A percentile compares a stretch with the other conserved stretches of the same genome.
Evolutionary conservation across 2,888 invertebrate genomes (phyloP).

Genomic region (Eustalomyia histrio): DNA sequence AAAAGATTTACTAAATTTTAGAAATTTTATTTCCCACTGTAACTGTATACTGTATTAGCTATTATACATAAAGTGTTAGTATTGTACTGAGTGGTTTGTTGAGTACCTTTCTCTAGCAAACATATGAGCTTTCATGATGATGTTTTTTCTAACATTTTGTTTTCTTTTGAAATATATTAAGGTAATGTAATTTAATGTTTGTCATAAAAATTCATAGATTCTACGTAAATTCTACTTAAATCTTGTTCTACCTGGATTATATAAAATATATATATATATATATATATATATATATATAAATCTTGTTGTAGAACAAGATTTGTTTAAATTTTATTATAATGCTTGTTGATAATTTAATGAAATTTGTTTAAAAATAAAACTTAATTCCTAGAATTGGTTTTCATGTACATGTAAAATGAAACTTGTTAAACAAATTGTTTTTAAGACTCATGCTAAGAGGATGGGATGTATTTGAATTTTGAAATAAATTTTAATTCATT

Average conservation of each 20-base stretch:
- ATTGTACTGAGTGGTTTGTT: not conserved
- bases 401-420: not conserved
- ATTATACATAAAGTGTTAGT: slow-evolving; percentile 24
- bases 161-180: slow-evolving; percentile 7
- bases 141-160: not conserved
- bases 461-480: not conserved
- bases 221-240: not conserved
- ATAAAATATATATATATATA: too few species aligned
- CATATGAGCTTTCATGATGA: slow-evolving; percentile 20
- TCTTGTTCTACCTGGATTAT: not conserved
- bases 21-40: not conserved
- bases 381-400: slow-evolving; percentile 10
- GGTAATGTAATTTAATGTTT: slow-evolving; percentile 29
- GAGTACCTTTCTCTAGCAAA: not conserved
- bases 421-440: slow-evolving; percentile 26
- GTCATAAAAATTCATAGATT: slow-evolving; percentile 37
- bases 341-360: not conserved
- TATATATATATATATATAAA: too few species aligned
- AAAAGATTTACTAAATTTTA: not conserved
- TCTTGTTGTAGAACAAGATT: not conserved
- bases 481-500: not conserved
- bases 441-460: not conserved
- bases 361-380: not conserved
- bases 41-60: slow-evolving; percentile 16
- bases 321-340: not conserved